Percentiles rank a stretch among this genome's conserved stretches.
Conservation (phyloP, 2,797 vertebrate species). For the Moxostoma hubbsi region DNA sequence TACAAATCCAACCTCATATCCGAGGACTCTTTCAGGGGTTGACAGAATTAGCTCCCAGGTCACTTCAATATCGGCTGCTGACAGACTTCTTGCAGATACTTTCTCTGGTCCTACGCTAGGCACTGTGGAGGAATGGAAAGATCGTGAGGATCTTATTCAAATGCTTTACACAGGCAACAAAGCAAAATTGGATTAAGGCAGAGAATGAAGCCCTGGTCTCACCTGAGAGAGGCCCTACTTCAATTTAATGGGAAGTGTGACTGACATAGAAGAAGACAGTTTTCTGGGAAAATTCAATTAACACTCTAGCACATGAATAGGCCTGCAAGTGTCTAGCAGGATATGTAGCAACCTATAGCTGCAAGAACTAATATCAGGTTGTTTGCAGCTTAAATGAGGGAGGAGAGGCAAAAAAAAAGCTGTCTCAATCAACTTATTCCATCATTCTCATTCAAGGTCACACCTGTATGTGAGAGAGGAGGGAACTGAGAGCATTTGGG, state of each 20-base stretch:
- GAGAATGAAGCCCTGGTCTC: constrained; percentile 68
- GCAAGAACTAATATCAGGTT: constrained; percentile 79
- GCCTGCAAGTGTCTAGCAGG: constrained; percentile 74
- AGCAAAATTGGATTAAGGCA: constrained; percentile 64
- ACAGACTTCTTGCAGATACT: constrained; percentile 84
- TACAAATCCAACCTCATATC: constrained; percentile 86
- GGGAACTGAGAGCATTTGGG: not conserved
- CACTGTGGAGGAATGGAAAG: constrained; percentile 77
- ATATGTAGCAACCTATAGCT: constrained; percentile 79
- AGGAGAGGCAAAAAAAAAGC: constrained; percentile 50
- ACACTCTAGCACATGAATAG: constrained; percentile 76
- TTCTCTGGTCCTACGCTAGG: constrained; percentile 83
- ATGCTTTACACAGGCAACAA: constrained; percentile 57
- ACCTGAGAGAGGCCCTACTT: constrained; percentile 69
- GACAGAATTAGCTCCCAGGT: constrained; percentile 84
- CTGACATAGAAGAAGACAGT: constrained; percentile 79
- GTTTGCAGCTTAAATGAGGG: constrained; percentile 64
- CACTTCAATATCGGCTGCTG: constrained; percentile 88
- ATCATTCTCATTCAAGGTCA: constrained; percentile 73
- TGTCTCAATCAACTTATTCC: constrained; percentile 63
- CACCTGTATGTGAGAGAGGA: constrained; percentile 52
- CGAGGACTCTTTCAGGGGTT: constrained; percentile 87
- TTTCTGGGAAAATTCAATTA: constrained; percentile 82
- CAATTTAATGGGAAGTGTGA: constrained; percentile 78
- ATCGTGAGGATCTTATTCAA: constrained; percentile 11